Conservation (phyloP, 2,113 vertebrate genomes). For the Callaeas wilsoni region DNA sequence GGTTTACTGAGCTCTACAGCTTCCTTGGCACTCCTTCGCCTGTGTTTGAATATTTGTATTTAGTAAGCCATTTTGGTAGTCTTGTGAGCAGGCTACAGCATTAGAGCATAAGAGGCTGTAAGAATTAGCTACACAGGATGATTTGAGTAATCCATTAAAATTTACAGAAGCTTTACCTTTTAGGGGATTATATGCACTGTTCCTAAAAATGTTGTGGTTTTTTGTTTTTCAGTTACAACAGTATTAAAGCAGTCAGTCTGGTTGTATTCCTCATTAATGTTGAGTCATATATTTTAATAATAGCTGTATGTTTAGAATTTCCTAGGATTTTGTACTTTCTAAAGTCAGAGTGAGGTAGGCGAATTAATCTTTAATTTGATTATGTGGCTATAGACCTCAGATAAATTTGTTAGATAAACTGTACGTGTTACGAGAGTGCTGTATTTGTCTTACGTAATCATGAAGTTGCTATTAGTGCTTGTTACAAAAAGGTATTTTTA, state of each 20-base stretch:
- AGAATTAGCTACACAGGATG: background rate
- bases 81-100: background rate
- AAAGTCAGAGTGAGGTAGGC: background rate
- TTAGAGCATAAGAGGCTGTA: background rate
- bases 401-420: slow-evolving; percentile 11
- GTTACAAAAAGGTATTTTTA: background rate
- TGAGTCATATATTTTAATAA: slow-evolving; percentile 20
- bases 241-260: background rate
- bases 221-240: background rate
- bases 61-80: background rate
- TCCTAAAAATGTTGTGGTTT: background rate
- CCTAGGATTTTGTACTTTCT: slow-evolving; percentile 11
- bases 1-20: background rate
- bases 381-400: background rate
- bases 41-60: background rate
- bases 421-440: background rate
- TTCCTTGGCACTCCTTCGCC: background rate
- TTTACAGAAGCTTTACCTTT: slow-evolving; percentile 6
- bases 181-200: background rate
- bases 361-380: slow-evolving; percentile 13
- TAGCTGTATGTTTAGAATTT: slow-evolving; percentile 28
- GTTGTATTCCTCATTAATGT: background rate
- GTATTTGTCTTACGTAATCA: slow-evolving; percentile 10
- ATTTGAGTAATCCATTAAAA: background rate
- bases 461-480: background rate